Base-by-base conservation (phyloP, 2,113 vertebrate species). In the Prunella fulvescens region DNA sequence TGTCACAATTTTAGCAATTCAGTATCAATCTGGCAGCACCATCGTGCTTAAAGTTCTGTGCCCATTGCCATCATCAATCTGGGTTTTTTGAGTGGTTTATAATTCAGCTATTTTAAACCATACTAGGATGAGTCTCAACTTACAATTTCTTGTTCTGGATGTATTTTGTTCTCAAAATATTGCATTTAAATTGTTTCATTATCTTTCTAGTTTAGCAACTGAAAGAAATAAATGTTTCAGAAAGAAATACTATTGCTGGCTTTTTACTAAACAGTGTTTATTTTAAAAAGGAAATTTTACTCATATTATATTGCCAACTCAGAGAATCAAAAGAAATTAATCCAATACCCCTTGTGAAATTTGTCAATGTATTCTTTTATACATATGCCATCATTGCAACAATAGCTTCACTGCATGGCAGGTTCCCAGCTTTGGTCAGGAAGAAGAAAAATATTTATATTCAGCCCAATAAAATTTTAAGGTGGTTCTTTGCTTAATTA, bases 21-120 rank as follows among this genome's bases (percentile, higher is more conserved):
- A 40, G 28, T n/a, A 76, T 50, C 74, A 76, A 53, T 65, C 74
- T 3, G 2, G 44, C 70, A 90, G 65, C 26, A 79, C 15, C n/a
- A 20, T 61, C n/a, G 24, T 10, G 20, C 33, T 94, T 83, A 77
- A 89, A 77, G 76, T 92, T 92, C 72, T 51, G 28, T 39, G 24
- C 31, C 66, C 14, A 23, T 35, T 91, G n/a, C 33, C 53, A 61
- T 67, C 53, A 64, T 54, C 50, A 81, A 50, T 25, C 35, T 86
- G 66, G 26, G 1, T 26, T 81, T 87, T 79, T 53, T 23, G 45
- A 82, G 37, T 51, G 45, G 23, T 65, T 94, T 88, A 64, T 76
- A 93, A 85, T 95, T 91, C 86, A 89, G 28, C 64, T 71, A 35
- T 91, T 95, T 91, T 83, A 85, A 77, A 79, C 42, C 28, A 33